Evolutionary conservation across 2,797 vertebrate species (phyloP), one percentile per base, ranked within the genome.

Genomic region (Sphaeramia orbicularis): DNA sequence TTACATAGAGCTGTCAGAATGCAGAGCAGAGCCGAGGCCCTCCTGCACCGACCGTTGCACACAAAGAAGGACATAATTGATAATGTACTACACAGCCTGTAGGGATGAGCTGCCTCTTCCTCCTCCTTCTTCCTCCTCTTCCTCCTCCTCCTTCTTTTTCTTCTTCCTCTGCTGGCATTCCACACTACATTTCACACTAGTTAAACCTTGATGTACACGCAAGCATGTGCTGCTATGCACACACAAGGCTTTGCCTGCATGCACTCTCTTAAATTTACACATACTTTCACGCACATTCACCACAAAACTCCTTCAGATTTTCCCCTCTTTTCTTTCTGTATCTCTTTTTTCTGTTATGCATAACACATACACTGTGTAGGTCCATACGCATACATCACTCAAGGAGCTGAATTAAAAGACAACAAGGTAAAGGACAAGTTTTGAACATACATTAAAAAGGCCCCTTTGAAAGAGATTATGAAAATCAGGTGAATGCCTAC

Each of bases 1-100:
- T 94, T 95, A 92, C 94, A 96, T 93, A 85, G 91, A 91, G 93
- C 91, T 94, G 92, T 91, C 47, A 83, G 88, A 91, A 89, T 73
- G 80, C 70, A 62, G 81, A 84, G 78, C 57, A 49, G 81, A 50
- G 75, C 54, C 37, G 63, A 50, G 71, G 78, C 72, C 85, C 74
- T 75, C 70, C 70, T 65, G 71, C 76, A 55, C 80, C 81, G 37
- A 60, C 78, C 61, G 61, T 30, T 54, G 73, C 83, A 76, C 78
- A 73, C 80, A 89, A 80, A 91, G 85, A 85, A 80, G 84, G 70
- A 86, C 86, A 83, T 86, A 79, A 90, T 91, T 91, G 92, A 92
- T 92, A 88, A 91, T 87, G 88, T 87, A 87, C 79, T 86, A 84
- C 63, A 63, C 84, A 78, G 86, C 89, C 92, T 86, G 80, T 77